Conservation (phyloP, 1,140 invertebrate species). For the Scaptomyza hsui region DNA sequence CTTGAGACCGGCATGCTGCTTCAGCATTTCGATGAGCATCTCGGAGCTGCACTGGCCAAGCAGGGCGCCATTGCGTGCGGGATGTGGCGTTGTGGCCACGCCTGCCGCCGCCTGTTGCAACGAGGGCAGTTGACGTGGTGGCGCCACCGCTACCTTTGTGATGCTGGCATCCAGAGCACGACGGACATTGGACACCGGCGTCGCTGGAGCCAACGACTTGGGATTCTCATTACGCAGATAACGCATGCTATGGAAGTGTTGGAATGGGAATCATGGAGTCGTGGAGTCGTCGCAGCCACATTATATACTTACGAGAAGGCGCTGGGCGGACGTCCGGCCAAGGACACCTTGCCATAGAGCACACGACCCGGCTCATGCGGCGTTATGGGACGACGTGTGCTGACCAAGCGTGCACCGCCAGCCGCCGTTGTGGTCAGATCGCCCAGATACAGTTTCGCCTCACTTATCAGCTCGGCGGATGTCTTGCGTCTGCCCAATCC, state of each 20-base stretch:
- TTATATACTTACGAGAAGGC: conserved; percentile 89
- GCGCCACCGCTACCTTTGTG: not conserved
- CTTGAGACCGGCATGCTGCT: conserved; percentile 80
- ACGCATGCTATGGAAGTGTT: conserved; percentile 54
- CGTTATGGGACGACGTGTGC: conserved; percentile 91
- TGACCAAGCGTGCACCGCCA: conserved; percentile 85
- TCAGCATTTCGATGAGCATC: conserved; percentile 78
- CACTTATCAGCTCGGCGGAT: conserved; percentile 91
- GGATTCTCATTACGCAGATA: conserved; percentile 73
- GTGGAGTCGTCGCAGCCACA: too few species aligned
- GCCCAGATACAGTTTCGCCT: conserved; percentile 87
- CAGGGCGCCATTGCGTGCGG: conserved; percentile 67
- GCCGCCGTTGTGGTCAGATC: conserved; percentile 43
- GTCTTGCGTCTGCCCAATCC: conserved; percentile 85
- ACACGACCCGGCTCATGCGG: conserved; percentile 90
- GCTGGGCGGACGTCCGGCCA: conserved; percentile 89
- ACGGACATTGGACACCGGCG: not conserved
- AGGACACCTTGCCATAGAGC: conserved; percentile 87
- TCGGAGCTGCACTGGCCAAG: conserved; percentile 78
- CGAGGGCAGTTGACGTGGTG: conserved; percentile 62
- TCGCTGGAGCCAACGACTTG: conserved; percentile 50
- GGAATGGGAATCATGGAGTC: too few species aligned
- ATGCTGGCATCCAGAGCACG: conserved; percentile 5
- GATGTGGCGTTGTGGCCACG: conserved; percentile 9
- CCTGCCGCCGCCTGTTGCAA: conserved; percentile 29